A percentile compares a stretch with the other conserved stretches of the same genome.
Evolutionary conservation across 2,113 vertebrate genomes (phyloP).

Genomic region (Microcebus griseorufus): DNA sequence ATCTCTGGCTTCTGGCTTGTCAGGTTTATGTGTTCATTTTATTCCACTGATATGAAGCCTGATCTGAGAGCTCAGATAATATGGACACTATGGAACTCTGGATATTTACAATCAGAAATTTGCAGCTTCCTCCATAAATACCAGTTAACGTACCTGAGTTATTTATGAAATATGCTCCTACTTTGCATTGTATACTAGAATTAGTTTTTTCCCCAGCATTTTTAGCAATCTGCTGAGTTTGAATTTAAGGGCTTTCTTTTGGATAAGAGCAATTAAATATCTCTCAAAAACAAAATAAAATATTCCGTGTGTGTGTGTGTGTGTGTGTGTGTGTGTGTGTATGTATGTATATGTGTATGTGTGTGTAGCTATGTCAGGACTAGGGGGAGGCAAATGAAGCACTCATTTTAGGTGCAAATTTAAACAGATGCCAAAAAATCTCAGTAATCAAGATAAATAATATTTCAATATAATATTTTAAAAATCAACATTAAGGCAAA

Average conservation of each 20-base stretch:
- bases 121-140: conserved; percentile 38
- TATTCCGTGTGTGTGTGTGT: background rate
- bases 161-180: conserved; percentile 37
- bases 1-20: background rate
- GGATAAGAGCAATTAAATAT: background rate
- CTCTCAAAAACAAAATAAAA: background rate
- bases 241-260: background rate
- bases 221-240: background rate
- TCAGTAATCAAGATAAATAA: background rate
- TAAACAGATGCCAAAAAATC: background rate
- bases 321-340: background rate
- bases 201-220: background rate
- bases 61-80: conserved; percentile 33
- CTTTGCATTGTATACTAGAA: conserved; percentile 23
- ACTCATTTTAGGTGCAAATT: background rate
- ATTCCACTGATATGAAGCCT: background rate
- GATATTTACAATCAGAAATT: conserved; percentile 31
- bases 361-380: too few relatives aligned
- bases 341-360: background rate
- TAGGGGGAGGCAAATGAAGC: background rate
- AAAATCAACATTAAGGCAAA: background rate
- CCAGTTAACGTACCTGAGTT: conserved; percentile 31
- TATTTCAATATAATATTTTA: conserved; percentile 11
- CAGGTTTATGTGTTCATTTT: conserved; percentile 59
- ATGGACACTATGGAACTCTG: background rate